Evolutionary conservation across 2,888 invertebrate species (phyloP), one percentile per base, ranked within the genome.

Genomic region (Nowickia ferox): DNA sequence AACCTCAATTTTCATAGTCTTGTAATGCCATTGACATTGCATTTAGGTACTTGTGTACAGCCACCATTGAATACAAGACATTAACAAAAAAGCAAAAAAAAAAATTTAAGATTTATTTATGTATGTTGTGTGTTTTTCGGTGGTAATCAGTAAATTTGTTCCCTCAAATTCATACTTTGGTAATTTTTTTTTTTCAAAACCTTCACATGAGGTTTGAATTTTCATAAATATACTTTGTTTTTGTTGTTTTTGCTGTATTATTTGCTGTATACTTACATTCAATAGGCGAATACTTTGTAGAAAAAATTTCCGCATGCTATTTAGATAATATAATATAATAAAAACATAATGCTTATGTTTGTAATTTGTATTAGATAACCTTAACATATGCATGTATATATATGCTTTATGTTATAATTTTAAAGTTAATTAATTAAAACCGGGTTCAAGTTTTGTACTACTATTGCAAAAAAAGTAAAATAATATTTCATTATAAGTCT

Each of bases 1-100:
- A 89, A 89, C 91, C 91, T 91, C 89, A 91, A 90, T 91, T 90
- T 91, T 89, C 88, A 89, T 89, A 89, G 89, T 88, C 87, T 86
- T 88, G 85, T 88, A 90, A 89, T 89, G 87, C 88, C 86, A 84
- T 85, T 85, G 84, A 80, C 86, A 79, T 86, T 84, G 86, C 82
- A 76, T 78, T 84, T 66, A 74, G 72, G 66, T 72, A 82, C 63
- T 55, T 38, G 46, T 55, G 8, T 61, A 61, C 61, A 48, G 48
- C 51, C 40, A 59, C 77, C 63, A 72, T 66, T 57, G 57, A 72
- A 53, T 44, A 13, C 15, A 30, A 30, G n/a, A 76, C 59, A 22
- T 59, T 68, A 66, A 68, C 19, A 63, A 1, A 9, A 65, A 71
- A 77, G 30, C 2, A 30, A 65, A 30, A 53, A 76, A 59, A 11